phyloP scores from a whole-genome alignment of 2,797 vertebrate species.

The Syngnathus acus region DNA sequence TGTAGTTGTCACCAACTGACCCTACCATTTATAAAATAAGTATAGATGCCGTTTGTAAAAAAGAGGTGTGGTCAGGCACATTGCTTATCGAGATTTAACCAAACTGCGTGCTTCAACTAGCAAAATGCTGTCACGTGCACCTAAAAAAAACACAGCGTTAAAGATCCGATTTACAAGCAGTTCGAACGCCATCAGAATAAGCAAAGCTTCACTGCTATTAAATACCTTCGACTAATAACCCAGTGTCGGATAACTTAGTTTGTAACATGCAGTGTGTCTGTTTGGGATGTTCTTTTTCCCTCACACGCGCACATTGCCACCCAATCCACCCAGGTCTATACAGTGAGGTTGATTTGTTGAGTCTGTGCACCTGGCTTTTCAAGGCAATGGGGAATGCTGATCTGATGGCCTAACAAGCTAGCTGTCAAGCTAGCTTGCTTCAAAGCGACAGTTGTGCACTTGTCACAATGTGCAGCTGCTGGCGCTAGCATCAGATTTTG shows the following conservation, averaged over 20 bases:
- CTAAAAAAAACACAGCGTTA: background rate
- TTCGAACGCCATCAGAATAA: background rate
- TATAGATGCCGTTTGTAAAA: background rate
- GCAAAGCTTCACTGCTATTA: background rate
- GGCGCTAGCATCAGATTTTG: constrained; percentile 47
- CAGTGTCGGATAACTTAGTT: too few species aligned
- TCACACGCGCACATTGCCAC: background rate
- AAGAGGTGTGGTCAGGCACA: background rate
- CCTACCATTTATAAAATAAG: background rate
- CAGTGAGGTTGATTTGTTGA: background rate
- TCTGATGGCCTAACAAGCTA: constrained; percentile 3
- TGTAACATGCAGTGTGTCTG: too few species aligned
- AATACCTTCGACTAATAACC: background rate
- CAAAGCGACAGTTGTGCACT: constrained; percentile 9
- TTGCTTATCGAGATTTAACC: too few species aligned
- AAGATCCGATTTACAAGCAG: background rate
- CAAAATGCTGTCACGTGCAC: background rate
- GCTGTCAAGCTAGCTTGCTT: background rate
- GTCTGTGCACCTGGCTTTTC: background rate
- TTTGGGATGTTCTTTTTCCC: background rate
- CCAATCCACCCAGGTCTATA: background rate
- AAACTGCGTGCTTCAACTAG: too few species aligned
- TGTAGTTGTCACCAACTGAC: background rate
- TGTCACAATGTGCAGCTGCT: constrained; percentile 41
- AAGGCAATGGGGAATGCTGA: background rate